Evolutionary conservation across 2,888 invertebrate species (phyloP).

Genomic region (Metacarcinus magister): DNA sequence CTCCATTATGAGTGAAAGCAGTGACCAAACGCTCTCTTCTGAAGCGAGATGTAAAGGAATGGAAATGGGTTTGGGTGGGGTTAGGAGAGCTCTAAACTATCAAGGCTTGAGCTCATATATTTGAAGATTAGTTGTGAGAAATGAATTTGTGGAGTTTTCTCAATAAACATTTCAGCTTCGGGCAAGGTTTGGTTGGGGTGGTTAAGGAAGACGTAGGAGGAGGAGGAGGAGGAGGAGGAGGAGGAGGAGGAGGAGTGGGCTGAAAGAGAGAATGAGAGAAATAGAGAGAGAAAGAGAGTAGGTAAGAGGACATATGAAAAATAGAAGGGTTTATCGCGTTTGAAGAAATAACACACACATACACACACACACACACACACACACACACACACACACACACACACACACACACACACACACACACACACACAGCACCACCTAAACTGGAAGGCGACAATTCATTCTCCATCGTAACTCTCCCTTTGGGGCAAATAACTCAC

Average conservation of each 20-base stretch:
- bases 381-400: background rate
- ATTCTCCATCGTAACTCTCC: background rate
- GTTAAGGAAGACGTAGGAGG: slow-evolving; percentile 1
- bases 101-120: background rate
- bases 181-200: background rate
- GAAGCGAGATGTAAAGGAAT: background rate
- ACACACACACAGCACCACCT: background rate
- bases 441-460: slow-evolving; percentile 10
- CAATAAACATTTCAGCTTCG: background rate
- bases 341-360: background rate
- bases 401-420: background rate
- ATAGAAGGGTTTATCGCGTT: background rate
- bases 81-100: background rate
- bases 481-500: background rate
- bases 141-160: background rate
- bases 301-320: background rate
- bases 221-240: background rate
- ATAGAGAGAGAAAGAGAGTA: background rate
- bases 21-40: background rate
- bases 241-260: too few relatives aligned
- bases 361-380: background rate
- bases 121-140: background rate
- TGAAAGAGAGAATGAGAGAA: background rate
- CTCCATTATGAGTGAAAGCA: too few relatives aligned
- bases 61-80: too few relatives aligned